These are phyloP conservation scores for Drosophila borealis DNA, from an alignment of 2,888 invertebrate genomes.

Conservation along the genomic window DNA sequence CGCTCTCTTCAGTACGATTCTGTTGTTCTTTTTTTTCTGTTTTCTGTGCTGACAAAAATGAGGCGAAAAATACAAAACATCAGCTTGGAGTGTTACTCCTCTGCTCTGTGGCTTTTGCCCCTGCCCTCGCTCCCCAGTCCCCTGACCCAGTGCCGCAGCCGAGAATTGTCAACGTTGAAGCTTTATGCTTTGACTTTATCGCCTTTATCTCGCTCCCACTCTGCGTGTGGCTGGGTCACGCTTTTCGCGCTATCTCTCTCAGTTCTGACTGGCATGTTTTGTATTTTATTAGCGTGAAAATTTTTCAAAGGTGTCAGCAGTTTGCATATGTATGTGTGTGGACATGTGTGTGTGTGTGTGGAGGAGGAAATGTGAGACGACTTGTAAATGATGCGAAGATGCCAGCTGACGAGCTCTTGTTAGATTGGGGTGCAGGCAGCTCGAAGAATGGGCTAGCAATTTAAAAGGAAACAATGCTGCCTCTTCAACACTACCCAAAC, in stretches of 20 bases:
- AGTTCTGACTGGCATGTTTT: slow-evolving; percentile 70
- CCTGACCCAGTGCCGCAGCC: no score
- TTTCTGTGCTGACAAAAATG: slow-evolving; percentile 43
- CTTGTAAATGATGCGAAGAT: slow-evolving; percentile 24
- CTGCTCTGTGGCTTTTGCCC: slow-evolving; percentile 14
- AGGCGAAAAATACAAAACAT: slow-evolving; percentile 63
- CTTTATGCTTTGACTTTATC: slow-evolving; percentile 62
- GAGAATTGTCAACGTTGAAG: slow-evolving; percentile 44
- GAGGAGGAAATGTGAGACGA: slow-evolving; percentile 16
- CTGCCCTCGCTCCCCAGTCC: no score
- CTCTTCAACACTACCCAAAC: slow-evolving; percentile 2
- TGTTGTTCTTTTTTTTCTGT: slow-evolving; percentile 1
- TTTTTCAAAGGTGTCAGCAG: slow-evolving; percentile 77
- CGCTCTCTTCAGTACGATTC: slow-evolving; percentile 1
- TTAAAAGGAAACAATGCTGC: slow-evolving; percentile 31
- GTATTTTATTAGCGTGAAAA: slow-evolving; percentile 78
- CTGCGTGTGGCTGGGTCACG: slow-evolving; percentile 8
- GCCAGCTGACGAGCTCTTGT: slow-evolving; percentile 13
- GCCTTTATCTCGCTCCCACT: slow-evolving; percentile 31
- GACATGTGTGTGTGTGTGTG: slow-evolving; percentile 22
- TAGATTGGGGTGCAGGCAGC: background rate
- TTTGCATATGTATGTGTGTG: slow-evolving; percentile 50
- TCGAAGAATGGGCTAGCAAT: background rate
- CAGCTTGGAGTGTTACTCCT: background rate
- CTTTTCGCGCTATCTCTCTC: slow-evolving; percentile 61